These are phyloP conservation scores for Lycocorax pyrrhopterus DNA, from an alignment of 2,113 vertebrate genomes.

Conservation along the genomic window DNA sequence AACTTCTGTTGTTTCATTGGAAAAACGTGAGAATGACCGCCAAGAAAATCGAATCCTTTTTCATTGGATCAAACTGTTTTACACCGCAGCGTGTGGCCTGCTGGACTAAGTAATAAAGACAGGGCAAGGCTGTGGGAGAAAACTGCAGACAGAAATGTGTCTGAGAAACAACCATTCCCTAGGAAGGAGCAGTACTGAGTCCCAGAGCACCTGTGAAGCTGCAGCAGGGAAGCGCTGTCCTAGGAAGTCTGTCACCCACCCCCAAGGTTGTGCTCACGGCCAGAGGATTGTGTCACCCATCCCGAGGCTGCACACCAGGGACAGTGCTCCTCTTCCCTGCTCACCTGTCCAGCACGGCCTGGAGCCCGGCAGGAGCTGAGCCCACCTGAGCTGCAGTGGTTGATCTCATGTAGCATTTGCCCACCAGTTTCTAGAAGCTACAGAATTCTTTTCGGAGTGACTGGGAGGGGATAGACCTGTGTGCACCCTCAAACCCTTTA, in stretches of 20 bases:
- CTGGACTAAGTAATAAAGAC: neutral
- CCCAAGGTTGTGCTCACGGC: neutral
- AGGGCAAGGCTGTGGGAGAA: neutral
- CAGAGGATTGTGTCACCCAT: neutral
- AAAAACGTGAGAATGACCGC: neutral
- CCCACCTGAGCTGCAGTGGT: neutral
- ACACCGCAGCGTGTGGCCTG: neutral
- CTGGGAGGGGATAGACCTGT: neutral
- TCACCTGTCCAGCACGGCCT: neutral
- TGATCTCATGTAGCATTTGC: constrained; percentile 49
- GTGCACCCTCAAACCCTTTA: neutral
- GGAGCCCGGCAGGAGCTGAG: neutral
- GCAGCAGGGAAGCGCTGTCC: neutral
- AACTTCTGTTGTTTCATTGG: neutral
- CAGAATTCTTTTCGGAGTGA: constrained; percentile 40
- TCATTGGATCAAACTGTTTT: neutral
- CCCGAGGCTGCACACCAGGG: neutral
- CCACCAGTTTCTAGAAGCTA: neutral
- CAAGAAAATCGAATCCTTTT: neutral
- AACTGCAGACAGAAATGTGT: neutral
- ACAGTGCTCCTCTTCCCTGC: neutral
- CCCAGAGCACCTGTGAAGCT: neutral
- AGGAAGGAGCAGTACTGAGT: neutral
- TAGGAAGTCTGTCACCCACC: neutral
- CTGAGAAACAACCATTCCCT: neutral